phyloP scores from a whole-genome alignment of 2,113 vertebrate species.

The Grus americana region DNA sequence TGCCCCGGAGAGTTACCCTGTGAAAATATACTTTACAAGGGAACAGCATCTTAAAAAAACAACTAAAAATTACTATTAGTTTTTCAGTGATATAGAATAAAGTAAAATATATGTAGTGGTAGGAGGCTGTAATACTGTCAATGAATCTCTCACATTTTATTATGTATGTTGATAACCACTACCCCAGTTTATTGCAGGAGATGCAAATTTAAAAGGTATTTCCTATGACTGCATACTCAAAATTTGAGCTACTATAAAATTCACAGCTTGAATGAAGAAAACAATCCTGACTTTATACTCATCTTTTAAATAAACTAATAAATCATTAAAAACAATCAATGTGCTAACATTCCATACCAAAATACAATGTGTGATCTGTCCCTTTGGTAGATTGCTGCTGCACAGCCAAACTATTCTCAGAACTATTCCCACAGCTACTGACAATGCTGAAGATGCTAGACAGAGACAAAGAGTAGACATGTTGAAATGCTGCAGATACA shows the following conservation, averaged over 20 bases:
- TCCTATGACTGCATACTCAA: neutral
- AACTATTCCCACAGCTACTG: slow-evolving; percentile 45
- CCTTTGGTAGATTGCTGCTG: slow-evolving; percentile 40
- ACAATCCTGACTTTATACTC: neutral
- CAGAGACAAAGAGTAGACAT: slow-evolving; percentile 31
- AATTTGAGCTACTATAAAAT: neutral
- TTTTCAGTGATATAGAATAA: neutral
- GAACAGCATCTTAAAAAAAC: neutral
- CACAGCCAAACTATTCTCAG: slow-evolving; percentile 49
- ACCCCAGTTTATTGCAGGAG: neutral
- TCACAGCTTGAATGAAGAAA: neutral
- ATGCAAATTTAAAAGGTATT: neutral
- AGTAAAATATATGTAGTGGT: neutral
- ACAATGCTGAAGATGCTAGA: slow-evolving; percentile 34
- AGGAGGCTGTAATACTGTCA: neutral
- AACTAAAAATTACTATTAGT: neutral
- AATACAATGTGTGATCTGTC: slow-evolving; percentile 28
- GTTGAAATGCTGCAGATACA: slow-evolving; percentile 1
- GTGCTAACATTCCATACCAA: slow-evolving; percentile 1
- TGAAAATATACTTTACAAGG: neutral
- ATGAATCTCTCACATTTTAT: neutral
- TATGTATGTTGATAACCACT: neutral
- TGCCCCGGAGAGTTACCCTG: neutral
- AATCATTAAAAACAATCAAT: neutral
- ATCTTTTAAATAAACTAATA: neutral